Evolutionary conservation across 2,113 vertebrate species (phyloP).

Genomic region (Brienomyrus brachyistius): DNA sequence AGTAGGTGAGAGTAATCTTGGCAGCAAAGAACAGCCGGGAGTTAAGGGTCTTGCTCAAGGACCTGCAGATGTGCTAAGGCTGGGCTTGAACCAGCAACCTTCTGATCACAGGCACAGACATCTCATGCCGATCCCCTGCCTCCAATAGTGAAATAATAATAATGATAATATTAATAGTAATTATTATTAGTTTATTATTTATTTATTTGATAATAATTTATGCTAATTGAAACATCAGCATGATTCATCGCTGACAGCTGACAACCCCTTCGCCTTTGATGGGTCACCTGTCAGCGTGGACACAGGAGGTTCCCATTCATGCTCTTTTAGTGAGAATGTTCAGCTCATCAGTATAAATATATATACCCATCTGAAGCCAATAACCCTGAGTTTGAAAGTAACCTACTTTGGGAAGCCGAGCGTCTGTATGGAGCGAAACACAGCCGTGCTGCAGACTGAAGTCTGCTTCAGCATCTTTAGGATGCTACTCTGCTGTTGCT

Average conservation of each 20-base stretch:
- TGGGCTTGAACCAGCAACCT: too few relatives aligned
- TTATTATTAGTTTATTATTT: background rate
- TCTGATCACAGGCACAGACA: too few relatives aligned
- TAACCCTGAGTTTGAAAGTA: background rate
- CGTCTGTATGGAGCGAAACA: background rate
- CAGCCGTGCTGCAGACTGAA: background rate
- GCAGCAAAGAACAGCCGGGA: too few relatives aligned
- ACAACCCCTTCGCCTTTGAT: background rate
- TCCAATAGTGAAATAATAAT: background rate
- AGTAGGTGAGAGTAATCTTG: too few relatives aligned
- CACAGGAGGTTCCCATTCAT: background rate
- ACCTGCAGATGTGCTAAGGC: too few relatives aligned
- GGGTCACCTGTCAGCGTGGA: background rate
- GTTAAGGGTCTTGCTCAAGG: too few relatives aligned
- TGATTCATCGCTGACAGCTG: background rate
- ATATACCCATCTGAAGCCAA: background rate
- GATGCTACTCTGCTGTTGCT: background rate
- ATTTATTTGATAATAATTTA: background rate
- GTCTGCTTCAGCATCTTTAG: background rate
- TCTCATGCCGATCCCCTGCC: background rate
- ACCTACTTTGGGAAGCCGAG: background rate
- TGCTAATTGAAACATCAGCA: background rate
- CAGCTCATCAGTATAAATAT: background rate
- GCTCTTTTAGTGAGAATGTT: background rate
- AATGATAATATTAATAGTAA: too few relatives aligned